phyloP scores from a whole-genome alignment of 2,888 invertebrate genomes.

The Mechanitis mazaeus region DNA sequence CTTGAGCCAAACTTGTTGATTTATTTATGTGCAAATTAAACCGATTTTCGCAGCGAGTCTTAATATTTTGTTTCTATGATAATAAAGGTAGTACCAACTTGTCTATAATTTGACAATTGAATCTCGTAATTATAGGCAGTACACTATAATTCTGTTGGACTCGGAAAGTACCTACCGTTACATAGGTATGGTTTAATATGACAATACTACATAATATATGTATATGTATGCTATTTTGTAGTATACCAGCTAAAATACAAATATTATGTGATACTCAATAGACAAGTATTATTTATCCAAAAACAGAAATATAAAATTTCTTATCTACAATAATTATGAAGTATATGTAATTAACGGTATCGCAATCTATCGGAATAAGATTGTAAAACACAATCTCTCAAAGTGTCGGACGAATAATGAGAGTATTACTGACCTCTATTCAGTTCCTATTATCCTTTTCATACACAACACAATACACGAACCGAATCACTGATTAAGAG shows the following conservation, averaged over 20 bases:
- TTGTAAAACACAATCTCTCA: conserved; percentile 17
- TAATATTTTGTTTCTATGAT: not conserved
- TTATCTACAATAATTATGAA: conserved; percentile 21
- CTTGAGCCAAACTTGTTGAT: conserved; percentile 7
- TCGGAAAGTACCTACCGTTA: too few species aligned
- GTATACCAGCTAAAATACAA: too few species aligned
- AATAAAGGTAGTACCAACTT: not conserved
- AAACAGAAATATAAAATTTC: not conserved
- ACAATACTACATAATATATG: too few species aligned
- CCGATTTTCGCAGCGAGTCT: conserved; percentile 10
- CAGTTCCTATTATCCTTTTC: conserved; percentile 19
- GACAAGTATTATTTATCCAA: not conserved
- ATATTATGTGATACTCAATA: not conserved
- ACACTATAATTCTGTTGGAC: too few species aligned
- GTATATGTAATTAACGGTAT: conserved; percentile 43
- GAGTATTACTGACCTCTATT: conserved; percentile 31
- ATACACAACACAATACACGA: conserved; percentile 17
- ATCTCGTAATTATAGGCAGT: too few species aligned
- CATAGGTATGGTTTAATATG: too few species aligned
- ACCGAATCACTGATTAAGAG: conserved; percentile 12
- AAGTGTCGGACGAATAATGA: conserved; percentile 9
- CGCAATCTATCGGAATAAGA: conserved; percentile 22
- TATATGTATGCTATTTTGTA: too few species aligned
- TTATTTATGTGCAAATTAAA: conserved; percentile 21
- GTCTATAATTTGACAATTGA: too few species aligned